These are phyloP conservation scores for Aplochiton taeniatus DNA, from an alignment of 2,797 vertebrate species.

Conservation along the genomic window DNA sequence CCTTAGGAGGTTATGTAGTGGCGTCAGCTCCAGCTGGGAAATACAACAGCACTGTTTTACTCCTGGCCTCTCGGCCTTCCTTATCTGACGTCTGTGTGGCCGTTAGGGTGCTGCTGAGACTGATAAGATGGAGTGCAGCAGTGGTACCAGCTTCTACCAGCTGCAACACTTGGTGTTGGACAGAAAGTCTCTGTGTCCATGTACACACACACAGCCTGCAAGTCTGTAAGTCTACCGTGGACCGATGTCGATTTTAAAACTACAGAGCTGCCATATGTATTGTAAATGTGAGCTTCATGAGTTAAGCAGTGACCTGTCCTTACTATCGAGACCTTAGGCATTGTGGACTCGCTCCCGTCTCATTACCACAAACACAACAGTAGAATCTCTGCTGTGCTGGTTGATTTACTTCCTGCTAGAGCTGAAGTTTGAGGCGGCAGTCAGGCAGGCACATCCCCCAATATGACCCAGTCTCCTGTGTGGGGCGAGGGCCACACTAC, in stretches of 20 bases:
- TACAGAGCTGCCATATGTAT: no score
- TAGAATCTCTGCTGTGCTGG: constrained; percentile 9
- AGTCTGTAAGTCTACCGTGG: no score
- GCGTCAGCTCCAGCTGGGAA: constrained; percentile 6
- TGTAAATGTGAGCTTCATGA: no score
- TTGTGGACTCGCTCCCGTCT: neutral
- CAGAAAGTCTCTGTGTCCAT: neutral
- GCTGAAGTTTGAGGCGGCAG: neutral
- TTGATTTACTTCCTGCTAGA: constrained; percentile 9
- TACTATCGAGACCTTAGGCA: neutral
- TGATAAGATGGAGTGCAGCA: constrained; percentile 13
- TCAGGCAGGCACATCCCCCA: neutral
- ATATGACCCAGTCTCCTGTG: constrained; percentile 17
- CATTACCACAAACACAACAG: neutral
- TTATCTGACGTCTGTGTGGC: constrained; percentile 1
- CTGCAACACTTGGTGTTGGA: neutral
- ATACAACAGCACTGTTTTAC: neutral
- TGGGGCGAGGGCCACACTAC: neutral
- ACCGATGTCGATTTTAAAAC: no score
- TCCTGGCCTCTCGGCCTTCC: neutral
- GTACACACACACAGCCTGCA: neutral
- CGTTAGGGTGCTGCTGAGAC: neutral
- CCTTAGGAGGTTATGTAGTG: constrained; percentile 17
- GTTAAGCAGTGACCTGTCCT: neutral
- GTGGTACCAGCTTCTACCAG: neutral